These are phyloP conservation scores for Bungarus multicinctus DNA, from an alignment of 2,113 vertebrate species.

Conservation along the genomic window DNA sequence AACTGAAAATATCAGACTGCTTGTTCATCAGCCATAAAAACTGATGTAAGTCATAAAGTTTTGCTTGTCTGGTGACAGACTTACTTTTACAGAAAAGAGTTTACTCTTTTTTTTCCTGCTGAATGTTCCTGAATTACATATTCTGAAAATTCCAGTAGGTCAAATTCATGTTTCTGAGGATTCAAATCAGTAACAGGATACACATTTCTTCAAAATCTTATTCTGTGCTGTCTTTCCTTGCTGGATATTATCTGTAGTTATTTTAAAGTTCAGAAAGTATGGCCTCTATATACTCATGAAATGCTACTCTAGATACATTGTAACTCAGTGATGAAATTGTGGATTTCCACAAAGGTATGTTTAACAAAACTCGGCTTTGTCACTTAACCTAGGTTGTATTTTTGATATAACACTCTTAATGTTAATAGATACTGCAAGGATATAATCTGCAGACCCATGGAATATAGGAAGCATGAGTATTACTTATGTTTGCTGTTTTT, in stretches of 20 bases:
- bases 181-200: background rate
- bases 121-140: background rate
- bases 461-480: background rate
- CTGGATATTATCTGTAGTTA: background rate
- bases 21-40: background rate
- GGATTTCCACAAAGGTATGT: background rate
- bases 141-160: background rate
- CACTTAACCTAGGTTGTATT: background rate
- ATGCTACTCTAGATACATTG: background rate
- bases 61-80: background rate
- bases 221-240: background rate
- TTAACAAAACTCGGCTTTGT: background rate
- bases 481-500: background rate
- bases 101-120: background rate
- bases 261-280: background rate
- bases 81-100: background rate
- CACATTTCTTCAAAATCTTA: background rate
- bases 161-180: background rate
- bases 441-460: background rate
- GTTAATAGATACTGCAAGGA: background rate
- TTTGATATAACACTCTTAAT: background rate
- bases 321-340: background rate
- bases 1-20: background rate
- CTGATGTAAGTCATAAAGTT: background rate
- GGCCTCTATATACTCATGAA: background rate